Evolutionary conservation across 2,113 vertebrate genomes (phyloP).

Genomic region (Apodemus sylvaticus): DNA sequence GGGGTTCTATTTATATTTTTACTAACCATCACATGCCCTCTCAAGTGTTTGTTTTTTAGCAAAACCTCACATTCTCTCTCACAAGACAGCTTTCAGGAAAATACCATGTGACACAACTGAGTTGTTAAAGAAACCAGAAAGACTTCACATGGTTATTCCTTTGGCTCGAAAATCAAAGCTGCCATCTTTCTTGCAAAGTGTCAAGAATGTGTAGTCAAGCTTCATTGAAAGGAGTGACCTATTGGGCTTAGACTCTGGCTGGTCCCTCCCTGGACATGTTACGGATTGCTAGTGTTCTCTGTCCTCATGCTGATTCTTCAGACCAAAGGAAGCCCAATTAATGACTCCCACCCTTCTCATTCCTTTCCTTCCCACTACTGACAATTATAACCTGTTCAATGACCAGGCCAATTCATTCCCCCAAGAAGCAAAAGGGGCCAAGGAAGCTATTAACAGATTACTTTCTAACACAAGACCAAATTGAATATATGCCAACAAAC

Average conservation of each 20-base stretch:
- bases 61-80: too few relatives aligned
- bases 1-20: too few relatives aligned
- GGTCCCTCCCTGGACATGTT: not conserved
- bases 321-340: not conserved
- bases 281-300: not conserved
- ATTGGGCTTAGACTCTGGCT: not conserved
- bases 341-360: not conserved
- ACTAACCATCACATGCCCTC: too few relatives aligned
- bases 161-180: not conserved
- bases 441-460: not conserved
- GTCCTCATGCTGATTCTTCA: not conserved
- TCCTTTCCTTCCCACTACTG: not conserved
- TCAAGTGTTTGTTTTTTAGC: too few relatives aligned
- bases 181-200: not conserved
- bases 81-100: too few relatives aligned
- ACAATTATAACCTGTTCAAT: not conserved
- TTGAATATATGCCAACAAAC: not conserved
- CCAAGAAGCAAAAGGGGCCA: not conserved
- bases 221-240: not conserved
- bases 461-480: not conserved
- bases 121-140: too few relatives aligned
- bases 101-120: too few relatives aligned
- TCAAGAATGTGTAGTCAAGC: not conserved
- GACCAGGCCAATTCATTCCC: not conserved
- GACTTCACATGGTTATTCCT: not conserved